phyloP scores from a whole-genome alignment of 2,113 vertebrate species.

The Ciconia maguari region DNA sequence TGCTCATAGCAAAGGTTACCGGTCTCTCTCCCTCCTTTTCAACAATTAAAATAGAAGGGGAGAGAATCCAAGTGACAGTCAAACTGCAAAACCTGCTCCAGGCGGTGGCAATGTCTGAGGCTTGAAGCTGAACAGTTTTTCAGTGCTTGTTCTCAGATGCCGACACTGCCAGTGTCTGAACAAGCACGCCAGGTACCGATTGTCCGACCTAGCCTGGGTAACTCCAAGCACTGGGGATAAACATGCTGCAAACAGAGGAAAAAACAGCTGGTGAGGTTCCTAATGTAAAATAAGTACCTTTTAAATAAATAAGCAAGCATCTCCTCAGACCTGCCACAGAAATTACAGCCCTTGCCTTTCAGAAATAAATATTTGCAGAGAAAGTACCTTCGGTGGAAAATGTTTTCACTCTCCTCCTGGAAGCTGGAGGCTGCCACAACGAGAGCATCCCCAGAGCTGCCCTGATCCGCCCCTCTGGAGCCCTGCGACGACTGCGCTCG shows the following conservation, averaged over 20 bases:
- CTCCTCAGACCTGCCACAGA: not conserved
- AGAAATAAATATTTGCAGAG: not conserved
- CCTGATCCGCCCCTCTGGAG: not conserved
- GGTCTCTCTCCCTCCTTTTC: not conserved
- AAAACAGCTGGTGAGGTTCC: not conserved
- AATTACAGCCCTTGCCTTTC: not conserved
- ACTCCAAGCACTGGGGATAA: not conserved
- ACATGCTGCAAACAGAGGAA: not conserved
- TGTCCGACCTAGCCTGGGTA: not conserved
- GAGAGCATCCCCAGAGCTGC: not conserved
- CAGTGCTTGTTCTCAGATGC: not conserved
- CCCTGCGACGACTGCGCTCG: no score
- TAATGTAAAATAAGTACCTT: not conserved
- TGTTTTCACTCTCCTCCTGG: not conserved
- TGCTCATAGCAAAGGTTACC: not conserved
- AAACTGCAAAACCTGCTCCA: not conserved
- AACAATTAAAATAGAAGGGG: not conserved
- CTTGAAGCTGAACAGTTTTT: not conserved
- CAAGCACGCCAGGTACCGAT: rapidly evolving
- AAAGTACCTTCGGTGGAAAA: not conserved
- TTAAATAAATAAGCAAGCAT: not conserved
- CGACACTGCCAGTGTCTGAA: not conserved
- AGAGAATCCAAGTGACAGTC: not conserved
- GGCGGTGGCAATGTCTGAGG: not conserved
- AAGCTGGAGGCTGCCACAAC: not conserved